Percentiles rank a stretch among this genome's conserved stretches.
These are phyloP conservation scores for Rhagoletis pomonella DNA, from an alignment of 1,140 invertebrate genomes.

Conservation along the genomic window DNA sequence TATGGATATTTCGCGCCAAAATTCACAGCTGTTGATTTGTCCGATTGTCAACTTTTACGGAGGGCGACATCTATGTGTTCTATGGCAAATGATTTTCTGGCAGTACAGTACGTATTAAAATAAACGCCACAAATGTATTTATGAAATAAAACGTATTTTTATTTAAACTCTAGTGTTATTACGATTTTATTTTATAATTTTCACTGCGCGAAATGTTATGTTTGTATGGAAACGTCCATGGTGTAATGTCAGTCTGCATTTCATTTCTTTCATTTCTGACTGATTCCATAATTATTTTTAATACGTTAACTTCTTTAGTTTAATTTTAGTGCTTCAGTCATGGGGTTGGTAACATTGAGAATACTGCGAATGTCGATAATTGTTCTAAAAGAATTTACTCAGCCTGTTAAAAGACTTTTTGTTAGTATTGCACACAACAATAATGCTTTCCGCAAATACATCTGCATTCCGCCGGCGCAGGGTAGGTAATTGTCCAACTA, in stretches of 20 bases:
- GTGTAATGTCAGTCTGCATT: too few species aligned
- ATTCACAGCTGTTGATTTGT: constrained; percentile 10
- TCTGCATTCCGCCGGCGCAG: constrained; percentile 95
- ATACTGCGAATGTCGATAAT: constrained; percentile 5
- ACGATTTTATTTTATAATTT: too few species aligned
- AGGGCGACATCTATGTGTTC: constrained; percentile 1
- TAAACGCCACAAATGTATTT: too few species aligned
- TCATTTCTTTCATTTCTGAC: too few species aligned
- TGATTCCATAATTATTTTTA: too few species aligned
- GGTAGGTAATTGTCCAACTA: constrained; percentile 71
- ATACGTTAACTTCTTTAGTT: too few species aligned
- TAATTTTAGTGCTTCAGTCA: not conserved
- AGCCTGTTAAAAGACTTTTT: constrained; percentile 2
- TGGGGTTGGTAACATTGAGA: constrained; percentile 3
- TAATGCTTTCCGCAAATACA: constrained; percentile 89
- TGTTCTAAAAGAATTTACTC: constrained; percentile 15
- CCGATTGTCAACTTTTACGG: not conserved
- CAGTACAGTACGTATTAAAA: too few species aligned
- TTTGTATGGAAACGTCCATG: too few species aligned
- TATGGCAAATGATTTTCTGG: too few species aligned
- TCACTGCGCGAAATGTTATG: too few species aligned
- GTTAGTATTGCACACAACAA: constrained; percentile 81
- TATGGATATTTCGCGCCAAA: constrained; percentile 8
- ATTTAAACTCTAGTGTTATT: too few species aligned
- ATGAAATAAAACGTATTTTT: too few species aligned